Percentiles rank a stretch among this genome's conserved stretches.
Conservation (phyloP, 2,888 invertebrate species). For the Apodemia mormo region DNA sequence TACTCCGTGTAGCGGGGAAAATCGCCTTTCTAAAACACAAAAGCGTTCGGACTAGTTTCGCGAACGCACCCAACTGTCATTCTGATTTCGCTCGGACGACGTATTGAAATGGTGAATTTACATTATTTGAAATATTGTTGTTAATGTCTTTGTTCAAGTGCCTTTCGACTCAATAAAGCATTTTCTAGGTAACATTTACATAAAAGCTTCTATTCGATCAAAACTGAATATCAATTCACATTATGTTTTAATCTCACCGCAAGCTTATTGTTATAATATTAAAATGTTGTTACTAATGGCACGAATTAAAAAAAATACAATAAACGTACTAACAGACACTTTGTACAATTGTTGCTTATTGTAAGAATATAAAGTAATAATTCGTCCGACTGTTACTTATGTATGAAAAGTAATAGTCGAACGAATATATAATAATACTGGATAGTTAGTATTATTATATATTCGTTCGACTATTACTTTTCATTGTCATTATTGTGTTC, state of each 20-base stretch:
- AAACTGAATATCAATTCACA: not conserved
- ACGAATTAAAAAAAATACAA: no score
- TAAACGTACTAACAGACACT: no score
- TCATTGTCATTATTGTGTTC: no score
- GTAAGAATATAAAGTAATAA: no score
- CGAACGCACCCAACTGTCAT: conserved; percentile 33
- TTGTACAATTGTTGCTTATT: no score
- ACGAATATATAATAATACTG: no score
- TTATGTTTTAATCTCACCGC: not conserved
- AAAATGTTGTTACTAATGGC: no score
- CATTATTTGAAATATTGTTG: conserved; percentile 37
- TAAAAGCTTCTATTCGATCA: conserved; percentile 3
- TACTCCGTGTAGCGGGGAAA: conserved; percentile 58
- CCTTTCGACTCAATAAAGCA: conserved; percentile 29
- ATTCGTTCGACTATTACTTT: no score
- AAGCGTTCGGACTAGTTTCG: conserved; percentile 42
- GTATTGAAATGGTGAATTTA: conserved; percentile 35
- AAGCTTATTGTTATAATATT: not conserved
- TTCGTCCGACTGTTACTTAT: no score
- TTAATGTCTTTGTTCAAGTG: conserved; percentile 31
- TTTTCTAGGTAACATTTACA: conserved; percentile 8
- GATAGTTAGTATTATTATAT: no score
- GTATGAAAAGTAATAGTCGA: no score
- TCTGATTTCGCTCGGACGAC: conserved; percentile 33
- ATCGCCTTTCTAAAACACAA: conserved; percentile 56